These are phyloP conservation scores for Azemiops feae DNA, from an alignment of 2,113 vertebrate genomes.

Conservation along the genomic window DNA sequence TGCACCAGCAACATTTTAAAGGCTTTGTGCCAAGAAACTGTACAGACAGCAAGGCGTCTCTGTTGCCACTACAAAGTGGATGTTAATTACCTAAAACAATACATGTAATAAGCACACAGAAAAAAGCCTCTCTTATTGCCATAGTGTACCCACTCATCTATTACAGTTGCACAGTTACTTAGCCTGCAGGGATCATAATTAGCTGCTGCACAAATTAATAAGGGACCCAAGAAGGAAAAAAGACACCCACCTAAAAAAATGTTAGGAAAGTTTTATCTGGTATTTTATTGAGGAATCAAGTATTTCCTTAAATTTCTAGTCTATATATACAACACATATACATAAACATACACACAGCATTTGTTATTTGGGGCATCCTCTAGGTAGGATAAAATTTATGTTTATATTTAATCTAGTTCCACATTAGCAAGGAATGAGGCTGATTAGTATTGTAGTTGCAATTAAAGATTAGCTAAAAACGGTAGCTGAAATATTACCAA, in stretches of 20 bases:
- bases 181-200: conserved; percentile 77
- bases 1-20: conserved; percentile 73
- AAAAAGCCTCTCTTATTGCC: conserved; percentile 70
- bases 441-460: conserved; percentile 22
- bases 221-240: conserved; percentile 64
- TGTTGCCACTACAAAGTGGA: conserved; percentile 84
- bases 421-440: conserved; percentile 33
- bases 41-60: conserved; percentile 85
- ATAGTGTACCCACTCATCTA: conserved; percentile 70
- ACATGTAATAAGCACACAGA: conserved; percentile 77
- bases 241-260: conserved; percentile 66
- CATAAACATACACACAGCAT: neutral
- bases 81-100: conserved; percentile 89
- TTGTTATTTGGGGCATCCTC: neutral
- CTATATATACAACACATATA: neutral
- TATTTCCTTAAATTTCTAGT: conserved; percentile 58
- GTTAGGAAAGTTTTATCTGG: conserved; percentile 76
- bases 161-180: conserved; percentile 80
- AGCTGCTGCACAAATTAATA: conserved; percentile 81
- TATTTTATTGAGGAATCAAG: conserved; percentile 72
- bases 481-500: conserved; percentile 22
- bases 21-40: conserved; percentile 78
- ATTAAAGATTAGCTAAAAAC: conserved; percentile 2
- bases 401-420: conserved; percentile 31
- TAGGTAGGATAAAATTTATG: conserved; percentile 27